These are phyloP conservation scores for Epizoanthus ramosus DNA, from an alignment of 92 coral and sea anemone species.

Conservation along the genomic window DNA sequence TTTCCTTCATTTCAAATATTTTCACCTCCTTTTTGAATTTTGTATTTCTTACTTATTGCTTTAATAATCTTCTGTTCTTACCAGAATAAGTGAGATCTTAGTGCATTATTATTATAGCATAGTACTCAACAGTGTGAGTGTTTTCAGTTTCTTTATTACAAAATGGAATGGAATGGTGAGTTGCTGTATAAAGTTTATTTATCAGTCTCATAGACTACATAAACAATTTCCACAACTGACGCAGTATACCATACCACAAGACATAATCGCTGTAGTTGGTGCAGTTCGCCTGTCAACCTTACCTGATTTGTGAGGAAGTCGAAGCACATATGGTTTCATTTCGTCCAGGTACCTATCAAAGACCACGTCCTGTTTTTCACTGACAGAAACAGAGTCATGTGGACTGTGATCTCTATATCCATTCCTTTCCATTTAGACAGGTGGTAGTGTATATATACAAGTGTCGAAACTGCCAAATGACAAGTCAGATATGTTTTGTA, in stretches of 20 bases:
- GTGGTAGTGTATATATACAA: conserved; percentile 4
- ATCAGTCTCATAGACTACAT: background rate
- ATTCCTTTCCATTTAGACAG: conserved; percentile 69
- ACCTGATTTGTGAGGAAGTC: conserved; percentile 93
- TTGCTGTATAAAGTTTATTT: background rate
- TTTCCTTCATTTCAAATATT: no score
- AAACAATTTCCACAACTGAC: background rate
- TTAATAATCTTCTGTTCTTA: no score
- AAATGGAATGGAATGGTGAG: background rate
- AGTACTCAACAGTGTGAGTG: no score
- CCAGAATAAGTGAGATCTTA: no score
- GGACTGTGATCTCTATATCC: conserved; percentile 67
- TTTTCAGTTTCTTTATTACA: no score
- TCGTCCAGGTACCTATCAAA: conserved; percentile 86
- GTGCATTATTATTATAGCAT: no score
- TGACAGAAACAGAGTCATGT: conserved; percentile 61
- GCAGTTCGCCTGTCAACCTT: conserved; percentile 14
- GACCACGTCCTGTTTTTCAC: conserved; percentile 88
- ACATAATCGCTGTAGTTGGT: background rate
- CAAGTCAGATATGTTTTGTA: background rate
- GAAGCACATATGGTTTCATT: conserved; percentile 93
- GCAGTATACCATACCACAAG: no score
- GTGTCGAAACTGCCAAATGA: background rate
- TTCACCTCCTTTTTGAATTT: no score
- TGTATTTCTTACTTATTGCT: no score